These are phyloP conservation scores for Catalaphyllia jardinei DNA, from an alignment of 64 coral and sea anemone genomes.

Conservation along the genomic window DNA sequence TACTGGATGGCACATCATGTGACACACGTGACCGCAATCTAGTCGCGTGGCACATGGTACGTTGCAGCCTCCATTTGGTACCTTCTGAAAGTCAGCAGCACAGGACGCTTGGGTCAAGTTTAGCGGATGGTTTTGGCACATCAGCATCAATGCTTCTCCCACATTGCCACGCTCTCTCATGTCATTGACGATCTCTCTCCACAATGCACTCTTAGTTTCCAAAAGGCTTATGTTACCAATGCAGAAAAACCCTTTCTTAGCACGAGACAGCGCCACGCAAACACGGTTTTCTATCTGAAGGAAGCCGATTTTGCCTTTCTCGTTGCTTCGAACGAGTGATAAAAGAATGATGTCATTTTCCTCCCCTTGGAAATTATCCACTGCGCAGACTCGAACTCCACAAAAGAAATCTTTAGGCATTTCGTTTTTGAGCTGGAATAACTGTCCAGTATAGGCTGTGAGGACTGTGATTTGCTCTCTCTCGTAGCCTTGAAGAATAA, in stretches of 20 bases:
- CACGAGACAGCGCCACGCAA: slow-evolving; percentile 91
- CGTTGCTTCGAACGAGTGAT: slow-evolving; percentile 88
- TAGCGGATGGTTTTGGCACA: slow-evolving; percentile 43
- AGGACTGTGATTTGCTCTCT: slow-evolving; percentile 71
- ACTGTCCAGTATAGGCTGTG: slow-evolving; percentile 85
- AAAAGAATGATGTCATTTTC: slow-evolving; percentile 96
- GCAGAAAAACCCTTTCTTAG: slow-evolving; percentile 89
- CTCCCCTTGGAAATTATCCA: slow-evolving; percentile 95
- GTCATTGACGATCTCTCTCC: slow-evolving; percentile 51
- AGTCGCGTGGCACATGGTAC: slow-evolving; percentile 34
- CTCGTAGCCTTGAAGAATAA: slow-evolving; percentile 85
- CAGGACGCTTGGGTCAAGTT: slow-evolving; percentile 33
- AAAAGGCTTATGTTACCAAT: slow-evolving; percentile 59
- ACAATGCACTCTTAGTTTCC: slow-evolving; percentile 37
- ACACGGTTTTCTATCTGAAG: slow-evolving; percentile 68
- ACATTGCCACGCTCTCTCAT: slow-evolving; percentile 41
- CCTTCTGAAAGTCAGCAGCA: slow-evolving; percentile 25
- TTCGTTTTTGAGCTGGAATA: slow-evolving; percentile 49
- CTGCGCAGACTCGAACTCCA: slow-evolving; percentile 80
- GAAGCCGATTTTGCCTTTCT: slow-evolving; percentile 72
- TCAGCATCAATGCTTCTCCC: background rate
- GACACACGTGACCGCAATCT: slow-evolving; percentile 57
- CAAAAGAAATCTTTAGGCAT: slow-evolving; percentile 70
- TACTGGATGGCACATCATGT: slow-evolving; percentile 46
- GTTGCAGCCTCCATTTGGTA: slow-evolving; percentile 48